phyloP scores from a whole-genome alignment of 2,888 invertebrate species.

The Schizotus pectinicornis region DNA sequence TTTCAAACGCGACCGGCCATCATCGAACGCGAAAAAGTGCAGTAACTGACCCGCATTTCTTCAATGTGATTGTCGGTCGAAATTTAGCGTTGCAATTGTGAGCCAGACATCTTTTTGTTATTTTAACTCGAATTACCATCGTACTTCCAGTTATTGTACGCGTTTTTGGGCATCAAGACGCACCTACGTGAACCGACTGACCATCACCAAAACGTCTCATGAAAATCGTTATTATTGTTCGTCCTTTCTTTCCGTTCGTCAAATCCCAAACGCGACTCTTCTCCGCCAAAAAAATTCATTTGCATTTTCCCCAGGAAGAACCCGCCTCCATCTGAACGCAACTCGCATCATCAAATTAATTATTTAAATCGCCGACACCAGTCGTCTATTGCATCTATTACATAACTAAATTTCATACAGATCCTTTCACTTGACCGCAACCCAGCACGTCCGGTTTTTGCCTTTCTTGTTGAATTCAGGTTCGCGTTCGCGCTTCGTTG shows the following conservation, averaged over 20 bases:
- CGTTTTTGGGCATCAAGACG: conserved; percentile 41
- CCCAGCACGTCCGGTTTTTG: conserved; percentile 46
- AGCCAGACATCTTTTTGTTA: conserved; percentile 45
- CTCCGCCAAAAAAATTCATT: conserved; percentile 1
- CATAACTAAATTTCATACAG: conserved; percentile 49
- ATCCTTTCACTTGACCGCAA: conserved; percentile 52
- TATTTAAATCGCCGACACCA: conserved; percentile 6
- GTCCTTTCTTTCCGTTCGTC: not conserved
- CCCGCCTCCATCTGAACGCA: conserved; percentile 12
- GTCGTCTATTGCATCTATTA: conserved; percentile 40
- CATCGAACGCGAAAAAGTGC: conserved; percentile 6
- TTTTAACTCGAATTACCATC: conserved; percentile 42
- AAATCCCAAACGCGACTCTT: too few species aligned
- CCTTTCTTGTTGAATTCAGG: conserved; percentile 40
- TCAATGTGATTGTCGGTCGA: conserved; percentile 29
- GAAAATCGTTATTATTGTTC: not conserved
- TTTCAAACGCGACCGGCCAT: conserved; percentile 12
- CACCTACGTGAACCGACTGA: conserved; percentile 41
- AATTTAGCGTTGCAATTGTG: conserved; percentile 39
- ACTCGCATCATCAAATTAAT: conserved; percentile 14
- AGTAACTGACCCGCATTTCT: conserved; percentile 31
- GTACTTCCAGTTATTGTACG: conserved; percentile 41
- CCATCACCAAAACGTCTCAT: conserved; percentile 9
- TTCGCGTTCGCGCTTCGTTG: conserved; percentile 37
- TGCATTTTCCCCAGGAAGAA: conserved; percentile 19